Base-by-base conservation (phyloP, 2,797 vertebrate species). In the Acrossocheilus wenchowensis region DNA sequence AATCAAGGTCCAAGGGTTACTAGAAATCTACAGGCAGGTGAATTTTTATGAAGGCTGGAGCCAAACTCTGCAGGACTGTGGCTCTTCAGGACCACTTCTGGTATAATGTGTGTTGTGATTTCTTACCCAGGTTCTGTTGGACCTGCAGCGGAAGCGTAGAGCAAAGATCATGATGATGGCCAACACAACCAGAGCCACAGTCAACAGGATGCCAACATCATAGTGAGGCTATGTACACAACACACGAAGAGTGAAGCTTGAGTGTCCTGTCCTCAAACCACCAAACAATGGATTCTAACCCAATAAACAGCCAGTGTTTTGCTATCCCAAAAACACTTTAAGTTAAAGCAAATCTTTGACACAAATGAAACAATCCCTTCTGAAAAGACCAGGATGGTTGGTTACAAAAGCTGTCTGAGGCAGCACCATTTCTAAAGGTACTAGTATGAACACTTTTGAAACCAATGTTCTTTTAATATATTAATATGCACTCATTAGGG, bases 151-250 rank as follows among this genome's bases (percentile, higher is more conserved):
- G 81, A 97, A 96, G 41, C 97, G 97, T 78, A 97, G 95, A 81
- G 97, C 96, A 7, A 98, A 97, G 90, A 97, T 97, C 71, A 98
- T 85, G 89, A 98, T 92, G 86, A 99, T 96, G 91, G 96, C 94
- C 1, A 97, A 91, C 82, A 98, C 95, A 0, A 96, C 97, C 87
- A 97, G 94, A 90, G 98, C 95, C 77, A 99, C 96, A 0, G 98
- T 99, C 92, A 98, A 95, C 88, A 99, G 95, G 92, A 99, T 99
- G 81, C 97, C 97, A 72, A 98, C 95, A 0, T 99, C 97, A 1
- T 99, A 98, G 92, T 97, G 96, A 81, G 95, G 95, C 98, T 99
- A 90, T 19, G 87, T 82, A 30, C 10, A 81, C 30, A 86, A 82
- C 41, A 71, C 39, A 86, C 1, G 11, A 57, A 78, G 74, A 82